Evolutionary conservation across 2,797 vertebrate genomes (phyloP).

Genomic region (Limosa lapponica): DNA sequence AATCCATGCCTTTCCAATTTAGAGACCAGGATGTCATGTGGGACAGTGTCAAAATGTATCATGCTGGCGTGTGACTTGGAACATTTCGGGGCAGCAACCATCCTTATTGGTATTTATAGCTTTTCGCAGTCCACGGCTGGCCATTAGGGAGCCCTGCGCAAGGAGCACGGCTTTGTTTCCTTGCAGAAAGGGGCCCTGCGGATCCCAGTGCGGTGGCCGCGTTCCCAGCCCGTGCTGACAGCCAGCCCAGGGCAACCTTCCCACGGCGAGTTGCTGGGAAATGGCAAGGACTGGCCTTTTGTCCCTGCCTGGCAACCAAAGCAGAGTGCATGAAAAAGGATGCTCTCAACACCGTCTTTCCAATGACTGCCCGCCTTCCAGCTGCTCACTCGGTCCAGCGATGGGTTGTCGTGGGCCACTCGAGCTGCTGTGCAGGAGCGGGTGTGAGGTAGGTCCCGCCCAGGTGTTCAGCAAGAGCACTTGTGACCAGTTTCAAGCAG

Average conservation of each 20-base stretch:
- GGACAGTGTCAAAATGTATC: too few species aligned
- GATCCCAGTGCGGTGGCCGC: background rate
- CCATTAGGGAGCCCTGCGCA: background rate
- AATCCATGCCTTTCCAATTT: too few species aligned
- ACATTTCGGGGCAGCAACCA: background rate
- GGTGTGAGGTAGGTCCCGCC: background rate
- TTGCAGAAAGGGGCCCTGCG: background rate
- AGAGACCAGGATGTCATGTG: too few species aligned
- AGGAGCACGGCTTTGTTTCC: background rate
- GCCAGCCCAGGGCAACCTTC: background rate
- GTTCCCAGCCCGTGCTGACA: background rate
- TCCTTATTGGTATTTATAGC: background rate
- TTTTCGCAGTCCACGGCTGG: background rate
- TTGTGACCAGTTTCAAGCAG: background rate
- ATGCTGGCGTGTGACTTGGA: rapidly evolving
- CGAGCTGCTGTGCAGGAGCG: rapidly evolving
- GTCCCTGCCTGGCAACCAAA: background rate
- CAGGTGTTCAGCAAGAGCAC: background rate
- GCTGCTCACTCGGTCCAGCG: rapidly evolving
- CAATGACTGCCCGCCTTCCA: background rate
- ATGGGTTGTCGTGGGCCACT: rapidly evolving
- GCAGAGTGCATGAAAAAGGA: rapidly evolving
- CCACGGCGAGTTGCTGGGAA: background rate
- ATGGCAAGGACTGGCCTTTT: background rate
- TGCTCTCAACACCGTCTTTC: background rate